phyloP scores from a whole-genome alignment of 1,140 invertebrate genomes.

The Aphelenchoides avenae region DNA sequence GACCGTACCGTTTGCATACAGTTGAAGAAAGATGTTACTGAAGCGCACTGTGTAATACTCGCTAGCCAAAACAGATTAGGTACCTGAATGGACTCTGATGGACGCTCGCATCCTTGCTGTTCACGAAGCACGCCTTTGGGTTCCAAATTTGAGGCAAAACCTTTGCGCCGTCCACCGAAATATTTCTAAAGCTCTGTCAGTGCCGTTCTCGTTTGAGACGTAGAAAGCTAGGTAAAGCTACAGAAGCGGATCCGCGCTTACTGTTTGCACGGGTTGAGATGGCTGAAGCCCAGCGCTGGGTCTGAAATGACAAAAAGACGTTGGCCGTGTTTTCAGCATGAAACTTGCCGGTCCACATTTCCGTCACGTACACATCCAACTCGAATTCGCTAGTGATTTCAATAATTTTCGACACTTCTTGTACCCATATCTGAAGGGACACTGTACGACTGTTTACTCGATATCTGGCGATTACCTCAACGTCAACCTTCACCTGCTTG shows the following conservation, averaged over 20 bases:
- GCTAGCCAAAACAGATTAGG: too few species aligned
- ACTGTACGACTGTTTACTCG: background rate
- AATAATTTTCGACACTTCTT: slow-evolving; percentile 60
- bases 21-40: slow-evolving; percentile 57
- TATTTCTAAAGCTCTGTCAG: slow-evolving; percentile 42
- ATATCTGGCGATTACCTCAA: slow-evolving; percentile 39
- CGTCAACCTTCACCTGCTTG: slow-evolving; percentile 52
- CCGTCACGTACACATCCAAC: slow-evolving; percentile 59
- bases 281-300: slow-evolving; percentile 50
- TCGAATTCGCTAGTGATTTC: slow-evolving; percentile 59
- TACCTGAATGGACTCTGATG: slow-evolving; percentile 53
- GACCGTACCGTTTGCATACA: slow-evolving; percentile 51
- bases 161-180: slow-evolving; percentile 58
- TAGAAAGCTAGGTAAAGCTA: background rate
- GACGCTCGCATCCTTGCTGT: slow-evolving; percentile 53
- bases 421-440: slow-evolving; percentile 54
- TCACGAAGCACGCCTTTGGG: slow-evolving; percentile 56
- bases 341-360: slow-evolving; percentile 55
- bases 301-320: too few species aligned
- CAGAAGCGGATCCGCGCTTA: slow-evolving; percentile 3
- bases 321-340: too few species aligned
- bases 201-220: background rate
- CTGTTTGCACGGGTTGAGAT: slow-evolving; percentile 59
- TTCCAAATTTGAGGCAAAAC: slow-evolving; percentile 57
- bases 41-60: too few species aligned